Conservation (phyloP, 1,140 invertebrate genomes). For the Bombus affinis region DNA sequence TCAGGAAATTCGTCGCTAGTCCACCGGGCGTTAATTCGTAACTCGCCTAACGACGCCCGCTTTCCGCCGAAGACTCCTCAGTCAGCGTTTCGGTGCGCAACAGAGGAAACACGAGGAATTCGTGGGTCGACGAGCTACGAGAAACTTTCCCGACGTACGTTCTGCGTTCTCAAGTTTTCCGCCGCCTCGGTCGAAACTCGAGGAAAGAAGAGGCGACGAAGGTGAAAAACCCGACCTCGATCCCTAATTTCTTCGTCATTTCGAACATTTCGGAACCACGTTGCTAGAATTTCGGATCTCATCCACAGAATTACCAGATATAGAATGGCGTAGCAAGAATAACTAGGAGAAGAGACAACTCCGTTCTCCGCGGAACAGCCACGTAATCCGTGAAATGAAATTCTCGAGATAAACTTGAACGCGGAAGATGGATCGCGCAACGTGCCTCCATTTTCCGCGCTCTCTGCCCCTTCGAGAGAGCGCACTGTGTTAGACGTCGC, state of each 20-base stretch:
- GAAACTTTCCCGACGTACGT: background rate
- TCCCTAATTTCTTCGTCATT: constrained; percentile 27
- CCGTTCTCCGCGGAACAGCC: background rate
- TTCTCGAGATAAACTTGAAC: constrained; percentile 53
- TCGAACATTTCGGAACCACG: background rate
- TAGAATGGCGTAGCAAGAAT: background rate
- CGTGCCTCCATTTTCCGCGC: constrained; percentile 47
- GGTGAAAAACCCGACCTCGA: background rate
- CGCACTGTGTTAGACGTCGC: constrained; percentile 13
- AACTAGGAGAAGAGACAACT: background rate
- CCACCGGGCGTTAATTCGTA: constrained; percentile 42
- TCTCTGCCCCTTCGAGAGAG: constrained; percentile 30
- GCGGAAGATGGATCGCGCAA: constrained; percentile 48
- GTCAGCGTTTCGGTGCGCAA: constrained; percentile 15
- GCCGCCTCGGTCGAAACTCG: background rate
- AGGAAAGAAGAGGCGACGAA: background rate
- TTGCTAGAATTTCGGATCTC: background rate
- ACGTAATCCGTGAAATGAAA: constrained; percentile 48
- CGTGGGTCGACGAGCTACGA: too few species aligned
- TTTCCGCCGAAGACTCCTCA: background rate
- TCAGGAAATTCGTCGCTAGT: constrained; percentile 7
- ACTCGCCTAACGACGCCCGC: constrained; percentile 33
- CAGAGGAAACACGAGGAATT: constrained; percentile 11
- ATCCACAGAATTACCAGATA: constrained; percentile 10
- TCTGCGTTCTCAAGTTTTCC: background rate